These are phyloP conservation scores for Aegithalos caudatus DNA, from an alignment of 2,113 vertebrate species.

Conservation along the genomic window DNA sequence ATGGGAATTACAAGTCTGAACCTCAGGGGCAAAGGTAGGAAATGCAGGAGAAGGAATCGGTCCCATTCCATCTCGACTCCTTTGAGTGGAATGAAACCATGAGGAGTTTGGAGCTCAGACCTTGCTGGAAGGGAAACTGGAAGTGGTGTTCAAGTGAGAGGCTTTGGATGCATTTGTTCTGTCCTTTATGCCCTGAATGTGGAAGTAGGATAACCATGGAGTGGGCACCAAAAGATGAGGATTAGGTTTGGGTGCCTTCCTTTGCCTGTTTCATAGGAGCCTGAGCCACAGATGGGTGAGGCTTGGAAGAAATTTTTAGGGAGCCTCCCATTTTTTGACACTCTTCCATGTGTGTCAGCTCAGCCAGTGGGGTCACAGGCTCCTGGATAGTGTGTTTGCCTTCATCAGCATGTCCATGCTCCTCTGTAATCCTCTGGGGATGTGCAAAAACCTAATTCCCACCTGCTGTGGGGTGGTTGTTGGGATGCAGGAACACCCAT, in stretches of 20 bases:
- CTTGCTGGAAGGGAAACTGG: not conserved
- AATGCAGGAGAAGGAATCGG: not conserved
- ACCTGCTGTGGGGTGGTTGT: accelerated
- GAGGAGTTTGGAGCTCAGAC: not conserved
- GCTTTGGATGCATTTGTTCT: not conserved
- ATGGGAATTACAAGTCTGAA: not conserved
- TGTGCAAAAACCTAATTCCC: not conserved
- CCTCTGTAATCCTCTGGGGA: not conserved
- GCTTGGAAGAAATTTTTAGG: not conserved
- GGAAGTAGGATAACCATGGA: accelerated
- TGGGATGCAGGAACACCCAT: not conserved
- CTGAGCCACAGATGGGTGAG: not conserved
- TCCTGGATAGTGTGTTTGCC: not conserved
- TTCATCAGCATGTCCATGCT: not conserved
- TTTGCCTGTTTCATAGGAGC: not conserved
- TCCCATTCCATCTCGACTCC: accelerated
- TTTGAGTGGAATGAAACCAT: accelerated
- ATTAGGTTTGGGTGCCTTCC: accelerated
- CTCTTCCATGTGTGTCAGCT: not conserved
- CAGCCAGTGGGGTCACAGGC: accelerated
- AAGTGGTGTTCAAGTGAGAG: not conserved
- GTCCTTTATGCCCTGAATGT: not conserved
- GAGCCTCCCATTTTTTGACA: accelerated
- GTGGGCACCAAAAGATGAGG: too few species aligned
- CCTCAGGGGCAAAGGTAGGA: not conserved